Percentiles rank a stretch among this genome's conserved stretches.
phyloP scores from a whole-genome alignment of 2,888 invertebrate genomes.

The Rhyacophila evoluta region DNA sequence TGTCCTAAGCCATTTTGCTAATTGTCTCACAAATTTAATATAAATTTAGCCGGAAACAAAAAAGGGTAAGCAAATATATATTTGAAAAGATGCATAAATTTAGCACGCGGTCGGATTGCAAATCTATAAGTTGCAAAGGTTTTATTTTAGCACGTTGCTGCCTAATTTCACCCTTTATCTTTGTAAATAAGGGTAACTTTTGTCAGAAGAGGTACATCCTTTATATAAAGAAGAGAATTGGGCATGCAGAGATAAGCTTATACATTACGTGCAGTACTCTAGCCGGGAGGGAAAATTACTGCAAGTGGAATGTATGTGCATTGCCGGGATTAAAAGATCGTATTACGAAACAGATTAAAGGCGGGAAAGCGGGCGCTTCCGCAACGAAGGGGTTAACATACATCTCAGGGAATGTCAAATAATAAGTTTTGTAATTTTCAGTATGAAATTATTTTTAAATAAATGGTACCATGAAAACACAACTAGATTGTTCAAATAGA shows the following conservation, averaged over 20 bases:
- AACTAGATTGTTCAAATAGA: too few species aligned
- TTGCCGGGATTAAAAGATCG: conserved; percentile 53
- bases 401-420: neutral
- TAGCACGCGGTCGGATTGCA: conserved; percentile 12
- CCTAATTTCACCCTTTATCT: conserved; percentile 47
- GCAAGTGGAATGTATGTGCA: conserved; percentile 50
- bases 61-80: neutral
- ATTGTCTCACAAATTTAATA: neutral
- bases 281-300: conserved; percentile 42
- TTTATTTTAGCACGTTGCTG: conserved; percentile 15
- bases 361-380: conserved; percentile 32
- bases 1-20: neutral
- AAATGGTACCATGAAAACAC: too few species aligned
- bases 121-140: conserved; percentile 5
- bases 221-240: conserved; percentile 44
- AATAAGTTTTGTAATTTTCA: too few species aligned
- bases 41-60: neutral
- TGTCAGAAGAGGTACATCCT: conserved; percentile 25
- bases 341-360: conserved; percentile 54
- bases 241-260: conserved; percentile 48
- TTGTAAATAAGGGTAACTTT: conserved; percentile 42
- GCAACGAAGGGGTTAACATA: neutral
- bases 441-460: too few species aligned
- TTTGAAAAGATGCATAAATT: conserved; percentile 24
- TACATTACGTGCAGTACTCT: conserved; percentile 2